Evolutionary conservation across 2,797 vertebrate genomes (phyloP), one percentile per base, ranked within the genome.

Genomic region (Hoplostethus atlanticus): DNA sequence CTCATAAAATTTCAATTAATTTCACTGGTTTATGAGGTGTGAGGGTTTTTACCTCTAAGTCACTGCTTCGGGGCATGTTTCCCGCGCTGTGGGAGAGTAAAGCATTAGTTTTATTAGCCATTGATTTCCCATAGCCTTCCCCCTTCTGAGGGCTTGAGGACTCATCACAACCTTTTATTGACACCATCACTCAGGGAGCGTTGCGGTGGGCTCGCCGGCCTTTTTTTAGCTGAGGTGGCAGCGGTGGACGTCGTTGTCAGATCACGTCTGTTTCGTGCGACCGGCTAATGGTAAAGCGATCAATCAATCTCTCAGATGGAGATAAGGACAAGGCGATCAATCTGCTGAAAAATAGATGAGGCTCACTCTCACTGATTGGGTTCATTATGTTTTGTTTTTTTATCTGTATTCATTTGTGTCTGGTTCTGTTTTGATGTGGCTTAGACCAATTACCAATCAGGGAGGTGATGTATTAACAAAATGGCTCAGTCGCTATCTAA

Each of bases 41-140:
- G 13, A 67, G 15, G 13, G 73, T 76, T 68, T 17, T 68, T 17
- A 51, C 55, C 48, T 44, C 61, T 10, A 73, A 77, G 70, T 69
- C 44, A 48, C 55, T 57, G 40, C 31, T 0, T 68, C 57, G 31
- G 31, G 30, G 72, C 47, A 2, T 64, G 54, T 65, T 83, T 64
- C 57, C 21, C 30, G n/a, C 86, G 68, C 1, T 4, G 13, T 4
- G 67, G 73, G 54, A 72, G 62, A 70, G 61, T 36, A 64, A 46
- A 65, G 81, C 84, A 77, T 86, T 85, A 77, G 71, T 88, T 89
- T 92, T 91, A 92, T 90, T 91, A 83, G 78, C 60, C 84, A 92
- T 93, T 80, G 91, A 94, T 94, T 91, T 88, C 80, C 81, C 68
- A 73, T 80, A 78, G 76, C 64, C 46, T 65, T 55, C 67, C 21